phyloP scores from a whole-genome alignment of 2,888 invertebrate genomes.

The Leptinotarsa peninsularis region DNA sequence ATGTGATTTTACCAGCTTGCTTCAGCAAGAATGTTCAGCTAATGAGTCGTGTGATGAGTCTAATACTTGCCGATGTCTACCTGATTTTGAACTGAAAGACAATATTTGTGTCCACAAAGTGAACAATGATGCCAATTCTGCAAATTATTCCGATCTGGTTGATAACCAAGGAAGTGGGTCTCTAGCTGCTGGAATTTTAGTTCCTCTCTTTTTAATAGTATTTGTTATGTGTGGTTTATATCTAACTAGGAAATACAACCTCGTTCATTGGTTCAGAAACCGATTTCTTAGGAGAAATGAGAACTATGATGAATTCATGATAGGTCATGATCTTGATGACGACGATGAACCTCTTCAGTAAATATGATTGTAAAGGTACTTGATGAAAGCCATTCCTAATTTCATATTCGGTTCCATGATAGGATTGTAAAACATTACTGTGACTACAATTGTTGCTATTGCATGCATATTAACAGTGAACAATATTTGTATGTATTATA shows the following conservation, averaged over 20 bases:
- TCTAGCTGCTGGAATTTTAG: slow-evolving; percentile 59
- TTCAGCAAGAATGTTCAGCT: slow-evolving; percentile 52
- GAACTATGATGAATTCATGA: slow-evolving; percentile 66
- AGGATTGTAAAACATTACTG: background rate
- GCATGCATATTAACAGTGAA: background rate
- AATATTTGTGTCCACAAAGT: slow-evolving; percentile 46
- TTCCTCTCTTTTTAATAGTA: slow-evolving; percentile 61
- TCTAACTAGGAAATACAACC: slow-evolving; percentile 59
- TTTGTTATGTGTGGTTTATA: slow-evolving; percentile 63
- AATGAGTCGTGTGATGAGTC: slow-evolving; percentile 57
- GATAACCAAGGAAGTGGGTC: slow-evolving; percentile 57
- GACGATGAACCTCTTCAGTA: slow-evolving; percentile 55
- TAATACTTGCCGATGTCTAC: slow-evolving; percentile 57
- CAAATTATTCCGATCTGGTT: slow-evolving; percentile 56
- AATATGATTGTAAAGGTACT: slow-evolving; percentile 16
- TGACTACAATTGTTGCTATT: background rate
- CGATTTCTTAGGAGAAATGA: slow-evolving; percentile 62
- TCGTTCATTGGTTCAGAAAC: slow-evolving; percentile 60
- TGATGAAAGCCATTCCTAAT: background rate
- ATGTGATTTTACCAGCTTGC: slow-evolving; percentile 47
- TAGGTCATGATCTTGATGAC: slow-evolving; percentile 63
- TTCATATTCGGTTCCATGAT: too few relatives aligned
- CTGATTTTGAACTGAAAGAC: slow-evolving; percentile 52
- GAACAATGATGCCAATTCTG: slow-evolving; percentile 41
- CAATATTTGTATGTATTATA: background rate